Conservation (phyloP, 1,140 invertebrate genomes). For the Halesus radiatus region DNA sequence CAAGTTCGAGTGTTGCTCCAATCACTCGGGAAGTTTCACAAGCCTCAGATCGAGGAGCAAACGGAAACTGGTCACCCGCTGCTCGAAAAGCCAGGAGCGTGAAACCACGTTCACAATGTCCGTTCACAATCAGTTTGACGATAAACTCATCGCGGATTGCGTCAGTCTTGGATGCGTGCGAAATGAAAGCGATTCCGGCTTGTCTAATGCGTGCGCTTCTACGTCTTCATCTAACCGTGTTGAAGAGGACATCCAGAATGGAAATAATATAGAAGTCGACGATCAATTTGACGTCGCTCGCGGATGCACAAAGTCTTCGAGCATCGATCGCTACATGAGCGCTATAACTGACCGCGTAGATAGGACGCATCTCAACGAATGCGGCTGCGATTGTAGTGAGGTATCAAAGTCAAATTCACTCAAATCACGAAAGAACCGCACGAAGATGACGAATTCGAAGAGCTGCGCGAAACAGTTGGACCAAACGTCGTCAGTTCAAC, state of each 20-base stretch:
- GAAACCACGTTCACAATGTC: conserved; percentile 34
- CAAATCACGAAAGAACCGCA: neutral
- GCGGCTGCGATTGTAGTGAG: neutral
- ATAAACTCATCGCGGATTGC: conserved; percentile 16
- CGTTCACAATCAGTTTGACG: neutral
- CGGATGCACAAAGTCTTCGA: conserved; percentile 28
- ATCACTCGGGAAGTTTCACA: neutral
- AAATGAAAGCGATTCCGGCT: conserved; percentile 27
- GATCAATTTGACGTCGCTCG: neutral
- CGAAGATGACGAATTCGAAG: conserved; percentile 1
- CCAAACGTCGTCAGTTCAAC: neutral
- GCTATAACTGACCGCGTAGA: conserved; percentile 43
- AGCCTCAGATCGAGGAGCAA: neutral
- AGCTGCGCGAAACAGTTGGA: conserved; percentile 19
- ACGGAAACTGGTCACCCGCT: neutral
- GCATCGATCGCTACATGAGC: conserved; percentile 53
- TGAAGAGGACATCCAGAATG: conserved; percentile 39
- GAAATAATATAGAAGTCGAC: conserved; percentile 29
- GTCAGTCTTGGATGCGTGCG: neutral
- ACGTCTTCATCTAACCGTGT: neutral
- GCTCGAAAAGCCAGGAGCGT: conserved; percentile 5
- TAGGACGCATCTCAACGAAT: conserved; percentile 10
- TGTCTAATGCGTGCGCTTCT: conserved; percentile 39
- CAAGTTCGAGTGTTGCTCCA: neutral
- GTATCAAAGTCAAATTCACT: neutral